A percentile compares a stretch with the other conserved stretches of the same genome.
phyloP scores from a whole-genome alignment of 2,113 vertebrate genomes.

The Dermatemys mawii region DNA sequence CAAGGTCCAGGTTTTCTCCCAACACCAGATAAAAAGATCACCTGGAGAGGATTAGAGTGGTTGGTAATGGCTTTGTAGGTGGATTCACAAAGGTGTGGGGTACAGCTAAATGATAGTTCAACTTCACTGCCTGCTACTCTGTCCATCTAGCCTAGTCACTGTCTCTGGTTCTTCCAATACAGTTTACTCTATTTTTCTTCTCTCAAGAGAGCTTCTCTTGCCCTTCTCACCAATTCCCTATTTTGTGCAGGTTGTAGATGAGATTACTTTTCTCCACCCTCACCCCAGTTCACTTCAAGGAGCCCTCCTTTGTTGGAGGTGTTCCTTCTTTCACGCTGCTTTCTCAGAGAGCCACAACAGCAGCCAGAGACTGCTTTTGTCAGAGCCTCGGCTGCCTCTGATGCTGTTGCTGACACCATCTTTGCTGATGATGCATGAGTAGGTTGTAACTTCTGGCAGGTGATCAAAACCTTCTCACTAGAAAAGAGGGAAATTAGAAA shows the following conservation, averaged over 20 bases:
- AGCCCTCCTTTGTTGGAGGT: background rate
- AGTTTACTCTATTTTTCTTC: background rate
- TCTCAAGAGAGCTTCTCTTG: background rate
- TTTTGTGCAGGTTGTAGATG: background rate
- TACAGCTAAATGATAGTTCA: background rate
- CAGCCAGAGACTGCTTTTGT: background rate
- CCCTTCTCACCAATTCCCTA: background rate
- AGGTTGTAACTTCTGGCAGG: background rate
- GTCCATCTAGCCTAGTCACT: background rate
- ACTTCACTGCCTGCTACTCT: background rate
- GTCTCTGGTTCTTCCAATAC: background rate
- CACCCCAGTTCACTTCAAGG: background rate
- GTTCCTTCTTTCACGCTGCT: background rate
- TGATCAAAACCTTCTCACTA: background rate
- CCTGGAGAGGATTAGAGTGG: background rate
- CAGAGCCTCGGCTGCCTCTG: background rate
- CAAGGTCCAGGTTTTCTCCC: background rate
- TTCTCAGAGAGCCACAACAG: background rate
- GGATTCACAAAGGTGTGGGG: background rate
- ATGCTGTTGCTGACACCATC: background rate
- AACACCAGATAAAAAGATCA: background rate
- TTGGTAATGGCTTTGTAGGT: background rate
- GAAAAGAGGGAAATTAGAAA: background rate
- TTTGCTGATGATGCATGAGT: background rate
- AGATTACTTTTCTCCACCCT: background rate